A percentile compares a stretch with the other conserved stretches of the same genome.
Conservation (phyloP, 2,888 invertebrate species). For the Epinotia bilunana region DNA sequence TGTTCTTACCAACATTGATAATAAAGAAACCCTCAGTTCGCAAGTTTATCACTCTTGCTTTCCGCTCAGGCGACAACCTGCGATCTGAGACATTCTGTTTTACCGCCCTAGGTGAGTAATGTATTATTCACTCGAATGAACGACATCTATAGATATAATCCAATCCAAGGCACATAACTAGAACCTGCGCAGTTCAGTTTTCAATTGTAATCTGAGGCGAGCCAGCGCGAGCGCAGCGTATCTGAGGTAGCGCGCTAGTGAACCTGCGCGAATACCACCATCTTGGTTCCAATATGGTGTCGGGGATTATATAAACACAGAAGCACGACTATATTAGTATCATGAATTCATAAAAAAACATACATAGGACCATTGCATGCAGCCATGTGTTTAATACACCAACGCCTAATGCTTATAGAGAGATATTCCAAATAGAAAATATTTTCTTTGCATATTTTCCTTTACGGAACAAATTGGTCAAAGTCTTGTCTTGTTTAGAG, state of each 20-base stretch:
- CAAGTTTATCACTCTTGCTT: too few relatives aligned
- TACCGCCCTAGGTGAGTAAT: too few relatives aligned
- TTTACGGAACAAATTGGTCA: constrained; percentile 67
- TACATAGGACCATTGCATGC: background rate
- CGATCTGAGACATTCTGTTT: too few relatives aligned
- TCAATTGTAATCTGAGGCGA: background rate
- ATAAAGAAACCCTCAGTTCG: too few relatives aligned
- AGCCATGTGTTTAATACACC: constrained; percentile 21
- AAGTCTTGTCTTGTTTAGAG: constrained; percentile 55
- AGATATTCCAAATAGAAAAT: constrained; percentile 77
- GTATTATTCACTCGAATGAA: too few relatives aligned
- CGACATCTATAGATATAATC: background rate
- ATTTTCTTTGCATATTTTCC: constrained; percentile 58
- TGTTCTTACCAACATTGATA: too few relatives aligned
- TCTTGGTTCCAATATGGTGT: background rate
- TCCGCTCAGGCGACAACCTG: too few relatives aligned
- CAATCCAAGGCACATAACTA: background rate
- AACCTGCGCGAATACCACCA: background rate
- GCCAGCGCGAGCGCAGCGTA: background rate
- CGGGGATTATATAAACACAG: too few relatives aligned
- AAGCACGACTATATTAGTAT: too few relatives aligned
- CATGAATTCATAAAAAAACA: background rate
- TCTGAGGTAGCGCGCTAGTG: background rate
- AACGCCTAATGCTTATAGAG: constrained; percentile 73
- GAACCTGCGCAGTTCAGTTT: background rate